Evolutionary conservation across 1,140 invertebrate genomes (phyloP), one percentile per base, ranked within the genome.

Genomic region (Nasonia vitripennis): DNA sequence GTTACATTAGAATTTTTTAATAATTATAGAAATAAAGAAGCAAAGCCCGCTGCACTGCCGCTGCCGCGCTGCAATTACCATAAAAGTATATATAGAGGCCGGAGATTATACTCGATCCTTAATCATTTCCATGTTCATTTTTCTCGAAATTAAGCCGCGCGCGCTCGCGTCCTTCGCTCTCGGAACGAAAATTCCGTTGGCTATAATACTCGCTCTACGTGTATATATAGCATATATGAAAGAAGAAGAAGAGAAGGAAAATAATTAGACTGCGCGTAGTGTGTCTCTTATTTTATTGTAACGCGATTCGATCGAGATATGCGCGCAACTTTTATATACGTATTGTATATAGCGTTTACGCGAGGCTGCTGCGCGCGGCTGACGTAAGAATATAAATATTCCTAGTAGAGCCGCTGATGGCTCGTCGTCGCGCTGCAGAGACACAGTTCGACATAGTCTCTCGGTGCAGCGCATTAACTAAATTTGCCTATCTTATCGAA

Each of bases 341-440:
- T 48, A 37, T 41, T 34, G 27, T 27, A 84, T 86, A 41, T 37
- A 34, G 78, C 86, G 71, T 88, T 70, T 83, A 82, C 83, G 85
- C 86, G 88, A 78, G 81, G 73, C 71, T 41, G 77, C 34, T 27
- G 34, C 34, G 4, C 51, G 87, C 48, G 84, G 86, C 86, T 91
- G 90, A 92, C 91, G 89, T 91, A 92, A 92, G 89, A 90, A 91
- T 91, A 92, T 91, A 92, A 92, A 91, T 91, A 84, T 84, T 79
- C 68, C 77, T 79, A 84, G 75, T 79, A 84, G 67, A 55, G 62
- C n/a, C 48, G 70, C 67, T n/a, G 62, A 10, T n/a, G n/a, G n/a
- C 11, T 20, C 67, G 67, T 5, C 20, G 20, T 17, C 5, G n/a
- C n/a, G 27, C 20, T 74, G 73, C 41, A 20, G 11, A 20, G 27